phyloP scores from a whole-genome alignment of 2,113 vertebrate genomes.

The Tychaedon coryphoeus region DNA sequence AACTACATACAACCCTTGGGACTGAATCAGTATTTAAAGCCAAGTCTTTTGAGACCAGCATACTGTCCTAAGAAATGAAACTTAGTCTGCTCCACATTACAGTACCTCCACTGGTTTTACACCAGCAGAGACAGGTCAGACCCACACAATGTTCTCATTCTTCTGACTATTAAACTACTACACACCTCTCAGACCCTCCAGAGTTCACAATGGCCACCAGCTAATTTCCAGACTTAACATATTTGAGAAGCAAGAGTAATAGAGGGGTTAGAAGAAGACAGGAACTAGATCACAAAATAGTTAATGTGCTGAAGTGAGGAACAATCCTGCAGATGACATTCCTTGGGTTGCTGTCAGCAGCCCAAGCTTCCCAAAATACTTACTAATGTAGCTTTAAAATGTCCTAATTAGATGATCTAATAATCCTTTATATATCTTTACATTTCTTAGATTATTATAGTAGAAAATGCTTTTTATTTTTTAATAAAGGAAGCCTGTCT shows the following conservation, averaged over 20 bases:
- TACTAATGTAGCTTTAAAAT: neutral
- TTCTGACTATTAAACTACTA: neutral
- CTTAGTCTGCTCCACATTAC: neutral
- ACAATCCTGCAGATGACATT: accelerated
- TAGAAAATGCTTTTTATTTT: neutral
- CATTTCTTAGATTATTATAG: neutral
- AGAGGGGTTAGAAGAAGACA: neutral
- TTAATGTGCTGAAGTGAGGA: neutral
- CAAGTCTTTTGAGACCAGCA: neutral
- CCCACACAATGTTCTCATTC: neutral
- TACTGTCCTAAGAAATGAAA: neutral
- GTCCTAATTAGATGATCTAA: neutral
- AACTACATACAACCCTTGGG: neutral
- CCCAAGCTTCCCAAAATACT: neutral
- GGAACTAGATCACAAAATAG: neutral
- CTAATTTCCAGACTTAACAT: neutral
- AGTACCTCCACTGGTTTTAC: neutral
- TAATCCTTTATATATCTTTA: neutral
- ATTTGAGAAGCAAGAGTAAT: neutral
- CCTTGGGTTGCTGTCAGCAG: neutral
- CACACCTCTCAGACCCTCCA: neutral
- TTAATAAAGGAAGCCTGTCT: neutral
- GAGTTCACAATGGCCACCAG: neutral
- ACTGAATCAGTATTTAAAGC: neutral
- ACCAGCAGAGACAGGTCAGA: neutral